These are phyloP conservation scores for Xanthostigma xanthostigma DNA, from an alignment of 2,888 invertebrate genomes.

Conservation along the genomic window DNA sequence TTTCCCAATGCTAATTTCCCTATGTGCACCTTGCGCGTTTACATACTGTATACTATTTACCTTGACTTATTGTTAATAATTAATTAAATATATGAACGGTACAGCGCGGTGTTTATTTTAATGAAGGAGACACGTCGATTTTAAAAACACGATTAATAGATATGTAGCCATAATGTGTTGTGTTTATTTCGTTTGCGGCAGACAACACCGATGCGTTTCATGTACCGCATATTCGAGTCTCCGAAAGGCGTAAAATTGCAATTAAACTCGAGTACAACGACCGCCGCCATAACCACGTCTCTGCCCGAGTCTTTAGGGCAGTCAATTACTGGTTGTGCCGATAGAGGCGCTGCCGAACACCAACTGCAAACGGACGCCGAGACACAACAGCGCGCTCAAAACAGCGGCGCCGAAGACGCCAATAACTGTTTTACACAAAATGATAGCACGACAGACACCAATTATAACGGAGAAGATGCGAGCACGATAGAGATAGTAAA, in stretches of 20 bases:
- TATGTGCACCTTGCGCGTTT: too few species aligned
- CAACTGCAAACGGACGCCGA: neutral
- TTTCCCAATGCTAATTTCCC: too few species aligned
- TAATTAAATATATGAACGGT: too few species aligned
- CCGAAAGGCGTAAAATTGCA: neutral
- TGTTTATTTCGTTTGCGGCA: conserved; percentile 19
- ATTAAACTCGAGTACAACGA: conserved; percentile 21
- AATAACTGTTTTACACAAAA: neutral
- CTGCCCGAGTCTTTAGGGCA: conserved; percentile 11
- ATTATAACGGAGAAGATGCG: conserved; percentile 4
- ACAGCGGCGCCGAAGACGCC: neutral
- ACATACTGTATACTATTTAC: too few species aligned
- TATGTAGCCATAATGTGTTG: too few species aligned
- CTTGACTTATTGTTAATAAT: too few species aligned
- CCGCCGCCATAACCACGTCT: conserved; percentile 24
- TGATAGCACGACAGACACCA: conserved; percentile 4
- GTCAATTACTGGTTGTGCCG: too few species aligned
- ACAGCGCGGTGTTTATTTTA: too few species aligned
- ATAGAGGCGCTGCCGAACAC: too few species aligned
- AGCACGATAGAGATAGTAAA: conserved; percentile 7
- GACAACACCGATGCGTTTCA: conserved; percentile 49
- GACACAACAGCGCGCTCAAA: neutral
- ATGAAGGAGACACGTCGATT: too few species aligned
- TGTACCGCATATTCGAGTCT: conserved; percentile 37
- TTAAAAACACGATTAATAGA: too few species aligned